Percentiles rank a stretch among this genome's conserved stretches.
Conservation (phyloP, 2,888 invertebrate genomes). For the Clivina fossor region DNA sequence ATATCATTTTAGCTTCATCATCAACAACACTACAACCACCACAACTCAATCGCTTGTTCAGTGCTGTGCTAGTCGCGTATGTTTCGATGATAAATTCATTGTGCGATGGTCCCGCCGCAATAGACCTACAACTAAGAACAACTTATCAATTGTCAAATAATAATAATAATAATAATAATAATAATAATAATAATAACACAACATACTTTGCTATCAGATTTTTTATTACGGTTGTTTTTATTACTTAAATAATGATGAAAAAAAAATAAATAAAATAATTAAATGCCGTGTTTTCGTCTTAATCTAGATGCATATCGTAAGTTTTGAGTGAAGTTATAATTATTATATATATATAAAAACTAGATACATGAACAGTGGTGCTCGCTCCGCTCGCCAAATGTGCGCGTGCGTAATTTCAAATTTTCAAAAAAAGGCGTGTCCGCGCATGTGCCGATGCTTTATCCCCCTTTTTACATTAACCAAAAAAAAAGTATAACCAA, state of each 20-base stretch:
- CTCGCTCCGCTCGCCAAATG: slow-evolving; percentile 34
- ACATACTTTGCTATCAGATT: slow-evolving; percentile 41
- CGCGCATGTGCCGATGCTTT: slow-evolving; percentile 37
- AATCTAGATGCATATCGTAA: slow-evolving; percentile 42
- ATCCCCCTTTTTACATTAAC: slow-evolving; percentile 22
- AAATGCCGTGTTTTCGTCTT: slow-evolving; percentile 41
- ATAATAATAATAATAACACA: no score
- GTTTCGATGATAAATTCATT: no score
- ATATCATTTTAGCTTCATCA: not conserved
- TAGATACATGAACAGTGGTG: no score
- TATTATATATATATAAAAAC: no score
- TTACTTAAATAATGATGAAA: no score
- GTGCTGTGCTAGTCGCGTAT: slow-evolving; percentile 46
- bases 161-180: no score
- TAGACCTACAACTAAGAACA: slow-evolving; percentile 33
- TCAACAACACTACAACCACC: slow-evolving; percentile 22
- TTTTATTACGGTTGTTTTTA: slow-evolving; percentile 41
- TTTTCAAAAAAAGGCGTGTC: no score
- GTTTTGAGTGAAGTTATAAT: slow-evolving; percentile 39
- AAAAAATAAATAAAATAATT: no score
- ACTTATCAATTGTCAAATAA: slow-evolving; percentile 37
- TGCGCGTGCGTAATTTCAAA: no score
- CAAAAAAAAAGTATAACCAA: not conserved
- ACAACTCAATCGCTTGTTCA: slow-evolving; percentile 40
- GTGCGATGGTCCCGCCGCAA: no score